phyloP scores from a whole-genome alignment of 2,113 vertebrate genomes.

The Tupaia chinensis region DNA sequence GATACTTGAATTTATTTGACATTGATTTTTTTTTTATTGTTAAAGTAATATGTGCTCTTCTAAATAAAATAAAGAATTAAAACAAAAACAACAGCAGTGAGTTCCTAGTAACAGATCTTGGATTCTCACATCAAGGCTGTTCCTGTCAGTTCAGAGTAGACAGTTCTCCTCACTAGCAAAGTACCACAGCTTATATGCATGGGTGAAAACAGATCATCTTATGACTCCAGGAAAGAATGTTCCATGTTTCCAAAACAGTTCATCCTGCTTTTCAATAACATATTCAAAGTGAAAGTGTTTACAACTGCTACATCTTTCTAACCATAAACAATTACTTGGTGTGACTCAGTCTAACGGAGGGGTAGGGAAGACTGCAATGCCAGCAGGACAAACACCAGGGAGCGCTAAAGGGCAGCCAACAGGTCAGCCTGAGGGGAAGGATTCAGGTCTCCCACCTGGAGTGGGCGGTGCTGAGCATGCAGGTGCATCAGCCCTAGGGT shows the following conservation, averaged over 20 bases:
- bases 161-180: background rate
- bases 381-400: conserved; percentile 62
- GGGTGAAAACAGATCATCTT: background rate
- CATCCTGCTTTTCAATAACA: background rate
- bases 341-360: conserved; percentile 15
- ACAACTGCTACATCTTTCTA: background rate
- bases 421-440: background rate
- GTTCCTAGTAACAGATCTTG: background rate
- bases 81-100: no score
- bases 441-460: background rate
- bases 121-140: background rate
- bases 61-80: no score
- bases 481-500: background rate
- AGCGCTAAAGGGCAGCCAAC: conserved; percentile 68
- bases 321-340: background rate
- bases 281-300: background rate
- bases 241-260: conserved; percentile 62
- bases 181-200: background rate
- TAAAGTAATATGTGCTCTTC: no score
- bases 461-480: background rate
- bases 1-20: no score
- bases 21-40: no score
- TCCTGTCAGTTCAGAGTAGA: background rate
- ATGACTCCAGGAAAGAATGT: background rate
- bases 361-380: background rate